phyloP scores from a whole-genome alignment of 2,888 invertebrate genomes.

The Esperia sulphurella region DNA sequence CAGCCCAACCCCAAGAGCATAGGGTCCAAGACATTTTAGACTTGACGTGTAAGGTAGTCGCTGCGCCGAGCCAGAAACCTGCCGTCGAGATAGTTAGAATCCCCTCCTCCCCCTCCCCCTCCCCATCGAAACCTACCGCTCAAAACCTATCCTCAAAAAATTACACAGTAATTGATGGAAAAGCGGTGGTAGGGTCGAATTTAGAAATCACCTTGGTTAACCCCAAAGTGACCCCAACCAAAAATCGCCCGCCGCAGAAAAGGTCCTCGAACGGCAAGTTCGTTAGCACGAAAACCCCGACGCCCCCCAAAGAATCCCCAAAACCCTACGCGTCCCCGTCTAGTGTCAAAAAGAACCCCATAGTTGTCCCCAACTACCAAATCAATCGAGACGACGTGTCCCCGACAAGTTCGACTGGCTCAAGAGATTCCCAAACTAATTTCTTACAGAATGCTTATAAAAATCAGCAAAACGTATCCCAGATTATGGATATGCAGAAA shows the following conservation, averaged over 20 bases:
- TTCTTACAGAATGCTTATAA: slow-evolving; percentile 17
- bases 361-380: slow-evolving; percentile 61
- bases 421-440: slow-evolving; percentile 29
- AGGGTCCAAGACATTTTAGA: slow-evolving; percentile 81
- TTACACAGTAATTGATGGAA: slow-evolving; percentile 60
- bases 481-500: slow-evolving; percentile 43
- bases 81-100: slow-evolving; percentile 81
- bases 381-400: slow-evolving; percentile 47
- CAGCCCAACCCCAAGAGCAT: slow-evolving; percentile 34
- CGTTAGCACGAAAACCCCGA: slow-evolving; percentile 64
- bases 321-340: slow-evolving; percentile 27
- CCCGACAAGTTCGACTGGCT: slow-evolving; percentile 45
- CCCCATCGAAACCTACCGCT: slow-evolving; percentile 59
- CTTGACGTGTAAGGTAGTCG: slow-evolving; percentile 76
- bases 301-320: slow-evolving; percentile 54
- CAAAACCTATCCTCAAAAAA: slow-evolving; percentile 67
- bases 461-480: slow-evolving; percentile 24
- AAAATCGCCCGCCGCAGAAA: slow-evolving; percentile 62
- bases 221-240: slow-evolving; percentile 51
- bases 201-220: slow-evolving; percentile 85
- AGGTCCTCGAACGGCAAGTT: slow-evolving; percentile 78
- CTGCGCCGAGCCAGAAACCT: slow-evolving; percentile 38
- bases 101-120: slow-evolving; percentile 39
- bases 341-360: slow-evolving; percentile 35
- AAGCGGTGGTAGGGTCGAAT: slow-evolving; percentile 80